Percentiles rank a stretch among this genome's conserved stretches.
These are phyloP conservation scores for Pseudomyrmex concolor DNA, from an alignment of 1,140 invertebrate genomes.

Conservation along the genomic window DNA sequence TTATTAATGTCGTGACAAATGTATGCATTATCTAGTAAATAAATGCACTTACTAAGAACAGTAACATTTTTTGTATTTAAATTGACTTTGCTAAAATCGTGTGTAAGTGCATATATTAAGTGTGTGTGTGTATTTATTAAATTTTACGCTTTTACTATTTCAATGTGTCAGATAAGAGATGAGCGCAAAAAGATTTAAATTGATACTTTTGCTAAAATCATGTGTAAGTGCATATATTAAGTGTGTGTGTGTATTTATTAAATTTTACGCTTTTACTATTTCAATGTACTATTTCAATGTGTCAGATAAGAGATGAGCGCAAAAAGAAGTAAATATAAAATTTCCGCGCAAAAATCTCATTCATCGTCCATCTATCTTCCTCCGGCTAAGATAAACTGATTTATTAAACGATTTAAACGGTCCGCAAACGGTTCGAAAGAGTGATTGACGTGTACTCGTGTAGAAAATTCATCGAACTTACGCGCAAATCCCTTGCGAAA, in stretches of 20 bases:
- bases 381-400: slow-evolving; percentile 23
- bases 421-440: slow-evolving; percentile 11
- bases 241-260: too few species aligned
- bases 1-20: too few species aligned
- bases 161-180: background rate
- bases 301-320: too few species aligned
- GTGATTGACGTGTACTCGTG: background rate
- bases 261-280: background rate
- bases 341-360: background rate
- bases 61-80: too few species aligned
- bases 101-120: too few species aligned
- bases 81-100: too few species aligned
- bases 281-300: too few species aligned
- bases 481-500: background rate
- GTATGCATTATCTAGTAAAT: too few species aligned
- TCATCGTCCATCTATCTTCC: background rate
- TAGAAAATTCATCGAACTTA: slow-evolving; percentile 40
- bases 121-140: too few species aligned
- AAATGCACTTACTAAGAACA: too few species aligned
- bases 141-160: background rate
- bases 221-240: too few species aligned
- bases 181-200: background rate
- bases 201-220: too few species aligned
- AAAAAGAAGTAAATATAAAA: slow-evolving; percentile 9
- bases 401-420: slow-evolving; percentile 10